Conservation (phyloP, 92 coral and sea anemone species). For the Phenganax marumi region DNA sequence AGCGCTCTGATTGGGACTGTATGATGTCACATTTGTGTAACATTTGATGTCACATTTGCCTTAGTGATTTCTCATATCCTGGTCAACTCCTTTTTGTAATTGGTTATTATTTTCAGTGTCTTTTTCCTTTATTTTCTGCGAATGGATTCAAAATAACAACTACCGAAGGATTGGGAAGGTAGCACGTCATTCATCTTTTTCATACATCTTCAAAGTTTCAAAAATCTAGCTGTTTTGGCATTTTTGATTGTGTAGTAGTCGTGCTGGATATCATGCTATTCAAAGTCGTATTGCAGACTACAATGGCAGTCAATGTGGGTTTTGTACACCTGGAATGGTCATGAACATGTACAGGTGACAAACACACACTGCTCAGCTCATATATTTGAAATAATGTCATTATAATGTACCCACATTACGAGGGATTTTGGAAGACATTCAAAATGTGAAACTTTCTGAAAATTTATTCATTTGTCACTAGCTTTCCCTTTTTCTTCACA, state of each 20-base stretch:
- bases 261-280: slow-evolving; percentile 62
- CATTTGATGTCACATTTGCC: neutral
- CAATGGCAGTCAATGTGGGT: slow-evolving; percentile 81
- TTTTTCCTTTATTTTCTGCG: slow-evolving; percentile 60
- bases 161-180: slow-evolving; percentile 68
- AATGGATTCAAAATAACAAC: slow-evolving; percentile 62
- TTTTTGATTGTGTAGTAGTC: slow-evolving; percentile 38
- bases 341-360: slow-evolving; percentile 77
- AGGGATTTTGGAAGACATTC: too few relatives aligned
- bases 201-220: neutral
- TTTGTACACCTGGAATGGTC: slow-evolving; percentile 78
- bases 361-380: too few relatives aligned
- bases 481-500: slow-evolving; percentile 5
- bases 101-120: slow-evolving; percentile 41
- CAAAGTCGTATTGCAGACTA: slow-evolving; percentile 70
- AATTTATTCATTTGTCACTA: too few relatives aligned
- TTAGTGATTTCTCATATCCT: neutral
- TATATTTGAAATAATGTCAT: too few relatives aligned
- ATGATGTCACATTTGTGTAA: neutral
- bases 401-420: too few relatives aligned
- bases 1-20: too few relatives aligned
- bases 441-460: too few relatives aligned
- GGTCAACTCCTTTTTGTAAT: neutral
- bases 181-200: neutral
- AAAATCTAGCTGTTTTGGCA: neutral